Percentiles rank a stretch among this genome's conserved stretches.
Evolutionary conservation across 1,140 invertebrate genomes (phyloP).

Genomic region (Hyposmocoma kahamanoa): DNA sequence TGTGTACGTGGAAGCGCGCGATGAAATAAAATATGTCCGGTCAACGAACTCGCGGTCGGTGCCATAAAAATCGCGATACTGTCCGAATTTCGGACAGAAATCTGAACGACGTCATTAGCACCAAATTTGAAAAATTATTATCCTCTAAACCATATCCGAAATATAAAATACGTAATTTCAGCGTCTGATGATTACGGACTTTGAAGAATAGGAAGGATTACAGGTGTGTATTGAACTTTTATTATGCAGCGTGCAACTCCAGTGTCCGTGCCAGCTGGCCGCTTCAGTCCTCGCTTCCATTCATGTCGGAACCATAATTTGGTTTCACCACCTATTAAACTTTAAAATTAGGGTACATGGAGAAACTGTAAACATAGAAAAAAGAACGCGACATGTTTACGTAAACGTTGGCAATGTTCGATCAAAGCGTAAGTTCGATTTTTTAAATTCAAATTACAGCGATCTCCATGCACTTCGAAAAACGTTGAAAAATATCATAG

Average conservation of each 20-base stretch:
- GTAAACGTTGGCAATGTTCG: background rate
- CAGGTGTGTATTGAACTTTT: constrained; percentile 43
- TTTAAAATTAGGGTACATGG: background rate
- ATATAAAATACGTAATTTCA: constrained; percentile 9
- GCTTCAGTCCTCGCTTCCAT: constrained; percentile 14
- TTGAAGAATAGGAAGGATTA: constrained; percentile 35
- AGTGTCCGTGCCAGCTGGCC: constrained; percentile 26
- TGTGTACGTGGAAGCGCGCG: constrained; percentile 70
- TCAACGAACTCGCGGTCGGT: constrained; percentile 68
- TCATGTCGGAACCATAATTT: background rate
- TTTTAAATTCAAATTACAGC: constrained; percentile 11
- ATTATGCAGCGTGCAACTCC: constrained; percentile 35
- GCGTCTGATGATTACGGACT: background rate
- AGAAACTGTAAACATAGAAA: constrained; percentile 18
- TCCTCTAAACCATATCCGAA: constrained; percentile 4
- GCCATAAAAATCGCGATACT: constrained; percentile 72
- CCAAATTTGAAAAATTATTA: background rate
- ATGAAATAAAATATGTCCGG: constrained; percentile 74
- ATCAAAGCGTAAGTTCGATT: constrained; percentile 17
- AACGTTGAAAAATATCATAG: background rate
- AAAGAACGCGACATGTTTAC: background rate
- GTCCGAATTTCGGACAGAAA: constrained; percentile 61
- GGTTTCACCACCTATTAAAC: background rate
- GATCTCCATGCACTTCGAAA: constrained; percentile 1
- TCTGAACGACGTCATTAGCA: constrained; percentile 16